Base-by-base conservation (phyloP, 2,797 vertebrate genomes). In the Melopsittacus undulatus region DNA sequence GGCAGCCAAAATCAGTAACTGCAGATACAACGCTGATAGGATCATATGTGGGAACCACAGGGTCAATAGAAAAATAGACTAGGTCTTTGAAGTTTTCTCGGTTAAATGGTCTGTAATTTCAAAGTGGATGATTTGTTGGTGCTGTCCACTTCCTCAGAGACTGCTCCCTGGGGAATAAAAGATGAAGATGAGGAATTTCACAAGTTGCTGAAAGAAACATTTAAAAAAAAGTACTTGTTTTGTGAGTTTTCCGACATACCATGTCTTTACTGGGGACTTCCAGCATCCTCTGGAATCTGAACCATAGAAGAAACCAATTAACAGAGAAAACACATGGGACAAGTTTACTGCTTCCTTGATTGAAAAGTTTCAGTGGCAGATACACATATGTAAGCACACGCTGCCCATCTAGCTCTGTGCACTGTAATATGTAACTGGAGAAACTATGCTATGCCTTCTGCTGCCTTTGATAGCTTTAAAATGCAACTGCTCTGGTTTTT, bases 161-260 rank as follows among this genome's bases (percentile, higher is more conserved):
- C 49, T 84, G 56, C 52, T 95, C 62, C 79, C 69, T 30, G 22
- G 12, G 66, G 86, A 95, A 83, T 67, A 69, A 92, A 87, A 88
- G 87, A 91, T 40, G 84, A 91, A 96, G 94, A 95, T 96, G 97
- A 94, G 94, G 95, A 97, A 97, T 97, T 97, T 97, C 94, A 89
- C 95, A 95, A 95, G 84, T 70, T 96, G 80, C 87, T 96, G 89
- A 95, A 94, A 97, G 59, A 91, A 96, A 84, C 5, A 3, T 83
- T 95, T 42, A 0, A 29, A 81, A 87, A 91, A 90, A 91, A 79
- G 54, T 38, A 4, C 32, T 95, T 92, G 87, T 91, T 97, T 95
- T 95, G 66, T 94, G 88, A 94, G 80, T 83, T 42, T 94, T 92
- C 93, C 5, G 19, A 80, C 46, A 83, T 62, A 68, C 54, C 32